Evolutionary conservation across 1,140 invertebrate species (phyloP).

Genomic region (Pseudomyrmex cubaensis): DNA sequence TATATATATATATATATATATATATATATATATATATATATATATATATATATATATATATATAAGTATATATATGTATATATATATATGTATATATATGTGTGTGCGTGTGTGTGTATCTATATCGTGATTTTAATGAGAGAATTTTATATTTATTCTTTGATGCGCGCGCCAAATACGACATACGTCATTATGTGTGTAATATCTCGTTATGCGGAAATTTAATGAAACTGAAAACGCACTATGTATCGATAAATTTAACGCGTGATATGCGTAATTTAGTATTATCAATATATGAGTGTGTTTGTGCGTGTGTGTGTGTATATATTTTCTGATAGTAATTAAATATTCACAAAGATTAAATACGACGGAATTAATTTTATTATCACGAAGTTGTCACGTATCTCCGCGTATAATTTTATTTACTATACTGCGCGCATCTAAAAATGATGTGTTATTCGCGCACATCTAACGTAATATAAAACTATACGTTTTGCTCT

Average conservation of each 20-base stretch:
- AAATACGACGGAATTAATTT: background rate
- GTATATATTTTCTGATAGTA: background rate
- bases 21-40: too few relatives aligned
- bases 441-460: background rate
- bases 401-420: constrained; percentile 7
- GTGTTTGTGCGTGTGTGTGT: too few relatives aligned
- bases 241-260: constrained; percentile 12
- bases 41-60: too few relatives aligned
- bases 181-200: constrained; percentile 7
- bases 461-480: background rate
- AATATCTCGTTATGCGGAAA: constrained; percentile 19
- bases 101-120: too few relatives aligned
- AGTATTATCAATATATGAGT: background rate
- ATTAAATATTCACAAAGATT: background rate
- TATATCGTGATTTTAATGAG: constrained; percentile 20
- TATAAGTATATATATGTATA: background rate
- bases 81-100: background rate
- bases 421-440: background rate
- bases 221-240: constrained; percentile 36
- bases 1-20: too few relatives aligned
- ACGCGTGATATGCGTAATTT: background rate
- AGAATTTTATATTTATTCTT: constrained; percentile 38
- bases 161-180: constrained; percentile 6
- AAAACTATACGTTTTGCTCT: background rate
- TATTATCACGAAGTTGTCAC: background rate